phyloP scores from a whole-genome alignment of 2,888 invertebrate genomes.

The Andricus quercusramuli region DNA sequence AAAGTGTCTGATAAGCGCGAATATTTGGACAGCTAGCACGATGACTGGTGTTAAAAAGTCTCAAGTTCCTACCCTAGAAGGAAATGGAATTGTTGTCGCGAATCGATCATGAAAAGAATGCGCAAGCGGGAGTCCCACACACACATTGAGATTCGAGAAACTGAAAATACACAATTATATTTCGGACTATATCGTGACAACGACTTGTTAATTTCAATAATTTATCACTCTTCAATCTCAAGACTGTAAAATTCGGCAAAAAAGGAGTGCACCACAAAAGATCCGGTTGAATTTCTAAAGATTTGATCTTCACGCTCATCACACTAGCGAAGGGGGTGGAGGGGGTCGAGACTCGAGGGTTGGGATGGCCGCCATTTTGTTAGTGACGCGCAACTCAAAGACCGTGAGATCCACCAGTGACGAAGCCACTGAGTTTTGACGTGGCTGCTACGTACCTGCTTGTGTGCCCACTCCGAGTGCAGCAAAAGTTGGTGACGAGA shows the following conservation, averaged over 20 bases:
- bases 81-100: neutral
- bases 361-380: slow-evolving; percentile 59
- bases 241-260: neutral
- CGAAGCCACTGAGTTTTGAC: slow-evolving; percentile 93
- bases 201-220: neutral
- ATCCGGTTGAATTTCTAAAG: neutral
- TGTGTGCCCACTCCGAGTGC: slow-evolving; percentile 96
- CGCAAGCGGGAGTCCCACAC: neutral
- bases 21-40: neutral
- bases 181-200: too few species aligned
- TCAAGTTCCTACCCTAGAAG: slow-evolving; percentile 2
- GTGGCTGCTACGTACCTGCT: slow-evolving; percentile 95
- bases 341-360: slow-evolving; percentile 41
- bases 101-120: neutral
- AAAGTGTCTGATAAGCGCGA: neutral
- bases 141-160: too few species aligned
- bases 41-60: neutral
- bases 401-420: slow-evolving; percentile 87
- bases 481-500: slow-evolving; percentile 95
- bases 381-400: slow-evolving; percentile 87
- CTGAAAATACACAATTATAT: too few species aligned
- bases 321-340: slow-evolving; percentile 8
- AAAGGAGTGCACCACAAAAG: neutral
- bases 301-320: neutral
- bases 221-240: too few species aligned